These are phyloP conservation scores for Petrophora chlorosata DNA, from an alignment of 2,888 invertebrate genomes.

Conservation along the genomic window DNA sequence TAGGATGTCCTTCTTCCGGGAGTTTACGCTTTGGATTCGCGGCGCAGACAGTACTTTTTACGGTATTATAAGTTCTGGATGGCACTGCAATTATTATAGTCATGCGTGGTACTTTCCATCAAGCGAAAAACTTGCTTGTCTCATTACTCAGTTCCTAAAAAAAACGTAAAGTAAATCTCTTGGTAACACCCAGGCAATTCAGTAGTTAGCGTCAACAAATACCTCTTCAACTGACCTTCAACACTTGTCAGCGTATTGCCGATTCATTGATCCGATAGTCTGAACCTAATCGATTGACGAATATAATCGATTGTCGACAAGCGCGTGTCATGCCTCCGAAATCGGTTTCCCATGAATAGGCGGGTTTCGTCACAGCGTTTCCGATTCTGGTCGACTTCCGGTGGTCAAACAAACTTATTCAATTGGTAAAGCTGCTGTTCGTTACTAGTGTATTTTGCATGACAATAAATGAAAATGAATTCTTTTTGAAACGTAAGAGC, in stretches of 20 bases:
- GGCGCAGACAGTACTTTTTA: too few species aligned
- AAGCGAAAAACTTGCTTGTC: too few species aligned
- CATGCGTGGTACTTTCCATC: too few species aligned
- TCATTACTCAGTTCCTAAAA: too few species aligned
- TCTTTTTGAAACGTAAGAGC: too few species aligned
- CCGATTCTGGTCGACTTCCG: slow-evolving; percentile 41
- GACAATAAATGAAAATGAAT: slow-evolving; percentile 10
- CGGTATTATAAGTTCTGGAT: too few species aligned
- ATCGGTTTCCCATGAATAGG: slow-evolving; percentile 45
- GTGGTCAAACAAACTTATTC: slow-evolving; percentile 19
- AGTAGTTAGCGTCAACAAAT: background rate
- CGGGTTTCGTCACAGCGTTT: slow-evolving; percentile 39
- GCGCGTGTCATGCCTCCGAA: slow-evolving; percentile 41
- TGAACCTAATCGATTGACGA: slow-evolving; percentile 26
- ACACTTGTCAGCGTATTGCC: slow-evolving; percentile 4
- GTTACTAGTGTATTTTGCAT: slow-evolving; percentile 10
- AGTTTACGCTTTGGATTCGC: too few species aligned
- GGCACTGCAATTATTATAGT: too few species aligned
- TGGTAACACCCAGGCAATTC: too few species aligned
- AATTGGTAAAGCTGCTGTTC: background rate
- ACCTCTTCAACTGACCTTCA: slow-evolving; percentile 11
- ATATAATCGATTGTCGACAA: slow-evolving; percentile 35
- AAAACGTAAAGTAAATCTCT: too few species aligned
- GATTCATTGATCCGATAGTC: slow-evolving; percentile 18
- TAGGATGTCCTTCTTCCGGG: too few species aligned